phyloP scores from a whole-genome alignment of 2,888 invertebrate species.

The Ashinkailepas kermadecensis region DNA sequence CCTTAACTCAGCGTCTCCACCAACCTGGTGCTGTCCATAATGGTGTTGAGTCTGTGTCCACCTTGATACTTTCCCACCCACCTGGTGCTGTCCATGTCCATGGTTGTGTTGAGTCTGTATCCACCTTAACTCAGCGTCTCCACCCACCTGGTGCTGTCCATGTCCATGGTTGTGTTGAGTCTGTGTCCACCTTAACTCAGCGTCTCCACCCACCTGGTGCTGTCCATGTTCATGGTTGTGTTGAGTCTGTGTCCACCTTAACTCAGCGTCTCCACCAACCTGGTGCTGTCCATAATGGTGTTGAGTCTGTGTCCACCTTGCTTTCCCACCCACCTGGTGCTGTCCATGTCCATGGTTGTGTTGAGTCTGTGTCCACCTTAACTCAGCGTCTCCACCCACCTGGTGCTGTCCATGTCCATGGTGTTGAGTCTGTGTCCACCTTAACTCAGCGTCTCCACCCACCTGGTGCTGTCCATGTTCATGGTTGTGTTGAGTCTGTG shows the following conservation, averaged over 20 bases:
- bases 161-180: too few relatives aligned
- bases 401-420: conserved; percentile 73
- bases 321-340: too few relatives aligned
- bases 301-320: conserved; percentile 89
- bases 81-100: neutral
- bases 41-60: conserved; percentile 88
- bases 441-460: too few relatives aligned
- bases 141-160: conserved; percentile 57
- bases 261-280: conserved; percentile 51
- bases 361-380: too few relatives aligned
- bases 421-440: too few relatives aligned
- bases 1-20: conserved; percentile 63
- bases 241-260: conserved; percentile 86
- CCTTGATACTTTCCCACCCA: too few relatives aligned
- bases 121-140: too few relatives aligned
- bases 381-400: neutral
- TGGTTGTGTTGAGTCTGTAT: too few relatives aligned
- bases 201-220: conserved; percentile 47
- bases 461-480: conserved; percentile 66
- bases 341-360: neutral
- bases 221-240: conserved; percentile 87
- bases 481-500: conserved; percentile 83
- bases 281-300: conserved; percentile 81
- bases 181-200: too few relatives aligned
- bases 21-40: conserved; percentile 67